Conservation (phyloP, 37 sponge, comb jelly and placozoan species). For the Chondrilla cf. caribensis region DNA sequence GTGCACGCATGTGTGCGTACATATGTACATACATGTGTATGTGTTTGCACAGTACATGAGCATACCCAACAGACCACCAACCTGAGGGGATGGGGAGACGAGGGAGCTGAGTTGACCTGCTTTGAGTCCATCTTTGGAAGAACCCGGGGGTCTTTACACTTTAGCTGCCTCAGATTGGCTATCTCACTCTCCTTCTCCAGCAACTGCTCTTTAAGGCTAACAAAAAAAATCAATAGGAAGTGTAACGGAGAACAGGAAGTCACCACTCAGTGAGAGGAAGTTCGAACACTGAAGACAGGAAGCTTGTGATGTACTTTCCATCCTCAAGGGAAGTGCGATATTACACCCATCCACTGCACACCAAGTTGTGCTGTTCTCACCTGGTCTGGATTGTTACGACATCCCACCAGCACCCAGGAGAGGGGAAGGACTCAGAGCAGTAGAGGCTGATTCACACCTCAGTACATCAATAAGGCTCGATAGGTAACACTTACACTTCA, state of each 20-base stretch:
- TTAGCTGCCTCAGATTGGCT: not conserved
- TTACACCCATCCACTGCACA: too few relatives aligned
- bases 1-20: not conserved
- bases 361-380: too few relatives aligned
- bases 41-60: not conserved
- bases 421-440: too few relatives aligned
- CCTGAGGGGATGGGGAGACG: constrained; percentile 12
- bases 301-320: too few relatives aligned
- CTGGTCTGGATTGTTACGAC: too few relatives aligned
- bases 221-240: not conserved
- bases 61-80: not conserved
- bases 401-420: too few relatives aligned
- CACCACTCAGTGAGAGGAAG: too few relatives aligned
- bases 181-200: not conserved
- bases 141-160: not conserved
- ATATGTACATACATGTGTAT: not conserved
- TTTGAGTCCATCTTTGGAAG: not conserved
- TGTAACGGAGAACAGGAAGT: not conserved
- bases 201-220: not conserved
- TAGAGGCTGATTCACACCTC: too few relatives aligned
- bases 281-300: too few relatives aligned
- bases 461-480: too few relatives aligned
- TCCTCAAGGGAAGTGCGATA: too few relatives aligned
- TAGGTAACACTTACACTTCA: too few relatives aligned
- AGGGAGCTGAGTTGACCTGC: constrained; percentile 9